Evolutionary conservation across 2,888 invertebrate genomes (phyloP), one percentile per base, ranked within the genome.

Genomic region (Salpingus planirostris): DNA sequence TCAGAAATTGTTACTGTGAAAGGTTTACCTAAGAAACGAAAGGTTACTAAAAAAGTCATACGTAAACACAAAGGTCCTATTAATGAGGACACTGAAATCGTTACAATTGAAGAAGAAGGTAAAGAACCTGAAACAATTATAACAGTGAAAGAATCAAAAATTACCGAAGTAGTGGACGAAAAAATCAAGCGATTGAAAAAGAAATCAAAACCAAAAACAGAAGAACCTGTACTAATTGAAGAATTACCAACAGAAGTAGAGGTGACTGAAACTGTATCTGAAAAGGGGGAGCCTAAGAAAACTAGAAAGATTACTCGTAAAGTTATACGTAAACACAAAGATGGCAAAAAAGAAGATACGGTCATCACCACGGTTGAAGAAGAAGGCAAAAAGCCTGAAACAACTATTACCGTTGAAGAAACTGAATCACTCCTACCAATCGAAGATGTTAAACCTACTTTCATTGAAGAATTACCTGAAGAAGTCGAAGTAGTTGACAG

Each of bases 81-180:
- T 23, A 40, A 47, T 44, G 50, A 51, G 37, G 26, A 57, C 0
- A 62, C 64, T 1, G 45, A 36, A 49, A 68, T 68, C 45, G 67
- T 70, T 65, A 62, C 56, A 0, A 51, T 62, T 21, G 64, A 66
- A 43, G 66, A 65, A 41, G 64, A 64, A 34, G 64, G 66, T 22
- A 64, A 60, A 46, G 49, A 63, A 57, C 56, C 69, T 46, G 15
- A 12, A 28, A 36, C 7, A 22, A 31, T 15, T 18, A 11, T 23
- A 10, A 23, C 23, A 1, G 47, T 54, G 3, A 44, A 57, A 3
- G 56, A 54, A 35, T 18, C 39, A 40, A 44, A 46, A 35, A 46
- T 46, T 3, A 43, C 50, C 2, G 23, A 23, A 10, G 57, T 2
- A 22, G 37, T 44, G 24, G 38, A 43, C 18, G 23, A 23, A 23